Conservation (phyloP, 2,888 invertebrate genomes). For the Morpho achilles region DNA sequence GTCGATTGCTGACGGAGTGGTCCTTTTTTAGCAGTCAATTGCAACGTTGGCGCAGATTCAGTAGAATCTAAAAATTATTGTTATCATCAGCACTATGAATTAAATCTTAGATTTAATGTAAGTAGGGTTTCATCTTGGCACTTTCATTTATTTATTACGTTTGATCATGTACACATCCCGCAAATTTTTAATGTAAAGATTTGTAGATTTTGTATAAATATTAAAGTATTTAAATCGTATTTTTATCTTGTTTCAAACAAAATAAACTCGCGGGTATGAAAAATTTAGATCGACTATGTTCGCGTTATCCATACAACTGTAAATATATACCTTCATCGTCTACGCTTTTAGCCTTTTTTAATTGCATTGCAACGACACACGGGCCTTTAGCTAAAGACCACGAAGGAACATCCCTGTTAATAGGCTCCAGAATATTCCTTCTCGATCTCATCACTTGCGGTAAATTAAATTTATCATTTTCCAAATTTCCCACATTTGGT, state of each 20-base stretch:
- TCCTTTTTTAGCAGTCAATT: conserved; percentile 50
- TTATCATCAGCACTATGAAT: too few species aligned
- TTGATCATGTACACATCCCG: too few species aligned
- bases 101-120: too few species aligned
- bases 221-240: too few species aligned
- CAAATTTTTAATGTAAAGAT: too few species aligned
- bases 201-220: too few species aligned
- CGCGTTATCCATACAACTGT: neutral
- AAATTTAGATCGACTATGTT: neutral
- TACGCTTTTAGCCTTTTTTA: conserved; percentile 37
- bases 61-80: conserved; percentile 8
- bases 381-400: conserved; percentile 74
- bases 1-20: conserved; percentile 57
- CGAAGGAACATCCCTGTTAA: conserved; percentile 56
- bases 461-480: conserved; percentile 39
- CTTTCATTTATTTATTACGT: too few species aligned
- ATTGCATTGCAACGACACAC: conserved; percentile 57
- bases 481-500: conserved; percentile 28
- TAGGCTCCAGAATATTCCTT: conserved; percentile 65
- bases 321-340: conserved; percentile 35
- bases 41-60: conserved; percentile 26
- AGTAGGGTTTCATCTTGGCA: neutral
- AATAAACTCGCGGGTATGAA: neutral
- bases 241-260: too few species aligned
- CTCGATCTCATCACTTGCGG: conserved; percentile 56